phyloP scores from a whole-genome alignment of 2,113 vertebrate genomes.

The Coracopsis vasa region DNA sequence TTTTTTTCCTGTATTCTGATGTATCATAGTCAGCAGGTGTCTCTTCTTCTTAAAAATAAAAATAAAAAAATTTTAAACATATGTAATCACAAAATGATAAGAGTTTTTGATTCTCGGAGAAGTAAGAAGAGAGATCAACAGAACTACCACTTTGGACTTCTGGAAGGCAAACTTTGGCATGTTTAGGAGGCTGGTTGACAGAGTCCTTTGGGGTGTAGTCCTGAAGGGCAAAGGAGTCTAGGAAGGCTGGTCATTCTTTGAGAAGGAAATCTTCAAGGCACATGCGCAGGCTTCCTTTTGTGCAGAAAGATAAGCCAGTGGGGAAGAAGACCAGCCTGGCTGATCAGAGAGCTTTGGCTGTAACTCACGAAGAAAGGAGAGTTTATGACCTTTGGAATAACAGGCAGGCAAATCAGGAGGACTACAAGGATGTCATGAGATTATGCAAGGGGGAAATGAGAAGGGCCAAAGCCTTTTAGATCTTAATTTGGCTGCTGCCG shows the following conservation, averaged over 20 bases:
- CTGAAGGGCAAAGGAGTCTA: background rate
- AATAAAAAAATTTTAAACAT: background rate
- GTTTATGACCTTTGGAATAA: background rate
- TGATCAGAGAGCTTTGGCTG: background rate
- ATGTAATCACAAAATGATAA: background rate
- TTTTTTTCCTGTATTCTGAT: background rate
- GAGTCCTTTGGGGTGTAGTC: background rate
- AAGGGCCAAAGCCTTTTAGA: background rate
- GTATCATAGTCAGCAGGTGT: background rate
- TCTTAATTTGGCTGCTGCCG: background rate
- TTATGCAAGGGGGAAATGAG: background rate
- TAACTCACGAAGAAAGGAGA: background rate
- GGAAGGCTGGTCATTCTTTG: background rate
- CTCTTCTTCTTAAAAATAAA: background rate
- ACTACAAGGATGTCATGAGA: background rate
- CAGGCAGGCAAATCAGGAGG: background rate
- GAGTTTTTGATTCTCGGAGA: background rate
- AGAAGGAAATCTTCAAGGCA: background rate
- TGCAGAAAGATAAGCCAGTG: background rate
- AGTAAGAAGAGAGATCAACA: background rate
- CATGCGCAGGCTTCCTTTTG: background rate
- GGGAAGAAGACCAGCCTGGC: background rate
- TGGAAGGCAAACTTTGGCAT: background rate
- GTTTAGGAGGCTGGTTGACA: background rate
- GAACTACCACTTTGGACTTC: background rate